Conservation (phyloP, 1,140 invertebrate species). For the Hylaeus volcanicus region DNA sequence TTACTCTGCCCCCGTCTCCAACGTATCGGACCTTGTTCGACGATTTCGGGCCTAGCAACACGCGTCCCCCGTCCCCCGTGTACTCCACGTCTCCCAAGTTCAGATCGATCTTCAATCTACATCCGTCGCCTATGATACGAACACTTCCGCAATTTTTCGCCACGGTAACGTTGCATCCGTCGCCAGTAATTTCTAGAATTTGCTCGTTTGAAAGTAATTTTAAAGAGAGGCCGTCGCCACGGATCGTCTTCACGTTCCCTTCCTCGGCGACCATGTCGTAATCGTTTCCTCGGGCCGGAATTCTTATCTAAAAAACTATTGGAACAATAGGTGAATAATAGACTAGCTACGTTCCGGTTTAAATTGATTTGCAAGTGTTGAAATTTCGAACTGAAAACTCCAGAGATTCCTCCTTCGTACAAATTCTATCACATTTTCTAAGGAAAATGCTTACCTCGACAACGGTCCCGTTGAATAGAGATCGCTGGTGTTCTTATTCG, state of each 20-base stretch:
- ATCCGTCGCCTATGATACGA: slow-evolving; percentile 71
- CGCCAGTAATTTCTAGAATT: slow-evolving; percentile 62
- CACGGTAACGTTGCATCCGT: slow-evolving; percentile 70
- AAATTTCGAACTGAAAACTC: too few relatives aligned
- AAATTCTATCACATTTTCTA: too few relatives aligned
- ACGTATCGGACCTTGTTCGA: slow-evolving; percentile 61
- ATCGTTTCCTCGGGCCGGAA: too few relatives aligned
- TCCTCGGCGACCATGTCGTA: neutral
- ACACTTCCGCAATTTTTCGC: slow-evolving; percentile 65
- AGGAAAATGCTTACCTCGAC: too few relatives aligned
- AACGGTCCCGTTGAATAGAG: too few relatives aligned
- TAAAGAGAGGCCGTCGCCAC: slow-evolving; percentile 68
- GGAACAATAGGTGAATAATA: too few relatives aligned
- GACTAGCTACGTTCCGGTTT: too few relatives aligned
- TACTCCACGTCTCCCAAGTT: slow-evolving; percentile 72
- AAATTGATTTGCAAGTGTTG: too few relatives aligned
- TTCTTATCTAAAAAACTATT: neutral
- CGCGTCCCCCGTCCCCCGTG: slow-evolving; percentile 70
- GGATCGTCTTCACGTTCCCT: slow-evolving; percentile 23
- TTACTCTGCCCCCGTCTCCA: slow-evolving; percentile 68
- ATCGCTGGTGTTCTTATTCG: too few relatives aligned
- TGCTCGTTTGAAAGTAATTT: slow-evolving; percentile 60
- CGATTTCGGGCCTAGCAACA: slow-evolving; percentile 64
- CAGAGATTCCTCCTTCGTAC: too few relatives aligned
- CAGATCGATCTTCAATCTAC: slow-evolving; percentile 57